These are phyloP conservation scores for Chymomyza caudatula DNA, from an alignment of 2,888 invertebrate species.

Conservation along the genomic window DNA sequence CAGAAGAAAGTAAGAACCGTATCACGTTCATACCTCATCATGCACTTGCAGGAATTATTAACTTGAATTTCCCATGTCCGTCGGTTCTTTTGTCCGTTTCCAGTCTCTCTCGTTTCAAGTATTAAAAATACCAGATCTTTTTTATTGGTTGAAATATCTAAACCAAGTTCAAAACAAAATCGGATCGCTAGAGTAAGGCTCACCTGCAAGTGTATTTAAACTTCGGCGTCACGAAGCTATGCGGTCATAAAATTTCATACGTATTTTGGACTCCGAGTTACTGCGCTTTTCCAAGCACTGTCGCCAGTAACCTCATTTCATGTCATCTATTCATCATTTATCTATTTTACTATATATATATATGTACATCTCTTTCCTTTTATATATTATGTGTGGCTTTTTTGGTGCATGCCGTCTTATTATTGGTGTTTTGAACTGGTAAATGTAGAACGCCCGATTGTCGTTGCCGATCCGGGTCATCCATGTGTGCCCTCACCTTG, in stretches of 20 bases:
- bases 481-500: conserved; percentile 91
- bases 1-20: conserved; percentile 83
- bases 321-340: conserved; percentile 5
- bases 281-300: background rate
- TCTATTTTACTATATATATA: conserved; percentile 21
- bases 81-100: background rate
- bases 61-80: background rate
- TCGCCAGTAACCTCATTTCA: background rate
- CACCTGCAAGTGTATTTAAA: background rate
- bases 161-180: background rate
- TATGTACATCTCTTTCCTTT: conserved; percentile 46
- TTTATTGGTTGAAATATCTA: too few relatives aligned
- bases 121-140: too few relatives aligned
- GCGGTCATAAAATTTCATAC: background rate
- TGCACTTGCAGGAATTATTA: background rate
- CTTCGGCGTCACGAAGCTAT: background rate
- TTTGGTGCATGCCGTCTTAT: conserved; percentile 32
- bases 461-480: conserved; percentile 79
- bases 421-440: conserved; percentile 46
- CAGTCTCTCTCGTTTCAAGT: background rate
- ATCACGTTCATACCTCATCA: conserved; percentile 4
- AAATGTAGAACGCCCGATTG: conserved; percentile 69
- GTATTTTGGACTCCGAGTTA: background rate
- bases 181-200: too few relatives aligned
- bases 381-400: conserved; percentile 45